Conservation (phyloP, 2,113 vertebrate genomes). For the Meleagris gallopavo region DNA sequence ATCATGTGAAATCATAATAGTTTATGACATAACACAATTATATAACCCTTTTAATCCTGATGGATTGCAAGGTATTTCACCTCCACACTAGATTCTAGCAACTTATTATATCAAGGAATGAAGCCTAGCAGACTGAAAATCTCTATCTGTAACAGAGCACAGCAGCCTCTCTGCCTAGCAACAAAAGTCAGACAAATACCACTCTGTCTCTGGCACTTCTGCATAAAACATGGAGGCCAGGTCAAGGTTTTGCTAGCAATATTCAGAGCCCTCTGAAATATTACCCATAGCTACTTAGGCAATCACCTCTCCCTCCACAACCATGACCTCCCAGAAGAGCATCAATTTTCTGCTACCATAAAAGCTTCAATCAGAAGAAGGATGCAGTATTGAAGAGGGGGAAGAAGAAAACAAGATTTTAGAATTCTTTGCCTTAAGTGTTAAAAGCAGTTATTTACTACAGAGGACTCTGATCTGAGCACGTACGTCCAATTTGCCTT, state of each 20-base stretch:
- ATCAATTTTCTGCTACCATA: not conserved
- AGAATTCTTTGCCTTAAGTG: not conserved
- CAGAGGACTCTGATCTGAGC: not conserved
- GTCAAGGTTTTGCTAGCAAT: not conserved
- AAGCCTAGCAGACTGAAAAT: not conserved
- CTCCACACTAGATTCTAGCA: not conserved
- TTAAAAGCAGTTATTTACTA: not conserved
- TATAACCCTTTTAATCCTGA: not conserved
- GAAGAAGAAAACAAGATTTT: not conserved
- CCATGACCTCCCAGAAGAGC: not conserved
- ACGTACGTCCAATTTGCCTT: not conserved
- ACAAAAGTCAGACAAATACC: not conserved
- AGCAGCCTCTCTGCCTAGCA: not conserved
- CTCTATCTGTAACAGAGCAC: not conserved
- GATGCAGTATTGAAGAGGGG: not conserved
- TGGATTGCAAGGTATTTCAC: not conserved
- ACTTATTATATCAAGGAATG: not conserved
- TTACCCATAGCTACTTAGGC: not conserved
- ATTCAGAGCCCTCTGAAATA: not conserved
- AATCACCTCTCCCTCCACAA: not conserved
- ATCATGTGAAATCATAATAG: not conserved
- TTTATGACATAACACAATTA: not conserved
- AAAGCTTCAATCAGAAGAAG: not conserved
- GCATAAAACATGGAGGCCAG: accelerated
- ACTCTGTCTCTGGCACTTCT: not conserved